Evolutionary conservation across 2,888 invertebrate genomes (phyloP), one percentile per base, ranked within the genome.

Genomic region (Drosophila hamatofila): DNA sequence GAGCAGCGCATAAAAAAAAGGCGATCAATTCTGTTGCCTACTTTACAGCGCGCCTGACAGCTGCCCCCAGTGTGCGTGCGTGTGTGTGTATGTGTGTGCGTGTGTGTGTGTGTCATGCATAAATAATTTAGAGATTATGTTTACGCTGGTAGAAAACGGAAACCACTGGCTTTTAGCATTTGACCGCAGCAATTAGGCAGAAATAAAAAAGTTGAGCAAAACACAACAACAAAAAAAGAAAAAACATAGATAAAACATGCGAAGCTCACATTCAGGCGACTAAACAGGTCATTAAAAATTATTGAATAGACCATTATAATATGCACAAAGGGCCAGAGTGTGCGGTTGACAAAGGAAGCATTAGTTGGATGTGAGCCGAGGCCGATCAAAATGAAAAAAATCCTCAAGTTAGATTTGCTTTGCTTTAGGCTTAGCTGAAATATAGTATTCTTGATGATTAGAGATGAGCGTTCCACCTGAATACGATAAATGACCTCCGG

Each of bases 101-200:
- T 48, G 39, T 41, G 52, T 58, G 67, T 48, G 30, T 54, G 33
- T 21, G n/a, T 51, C 65, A 86, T 87, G 75, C 71, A 89, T 83
- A 81, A 87, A 89, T 81, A 84, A 84, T 75, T 75, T 64, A 49
- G 23, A 56, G 63, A 51, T 65, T 72, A 72, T 78, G 51, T 61
- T 52, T 35, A 33, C 30, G 51, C 35, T 39, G 55, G n/a, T 14
- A 64, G 25, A 55, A 49, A 49, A 57, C 57, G 39, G 25, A 59
- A 41, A 69, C 44, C 52, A 52, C 74, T 70, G 64, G 70, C 77
- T 67, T 73, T 80, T 68, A 74, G 72, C 60, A 49, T 78, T 58
- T 58, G 81, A 84, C 84, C 84, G 42, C 88, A 78, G 60, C 89
- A 87, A 87, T 83, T 83, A 89, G 75, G 63, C 69, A 27, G 46